Conservation (phyloP, 2,797 vertebrate species). For the Aeoliscus strigatus region DNA sequence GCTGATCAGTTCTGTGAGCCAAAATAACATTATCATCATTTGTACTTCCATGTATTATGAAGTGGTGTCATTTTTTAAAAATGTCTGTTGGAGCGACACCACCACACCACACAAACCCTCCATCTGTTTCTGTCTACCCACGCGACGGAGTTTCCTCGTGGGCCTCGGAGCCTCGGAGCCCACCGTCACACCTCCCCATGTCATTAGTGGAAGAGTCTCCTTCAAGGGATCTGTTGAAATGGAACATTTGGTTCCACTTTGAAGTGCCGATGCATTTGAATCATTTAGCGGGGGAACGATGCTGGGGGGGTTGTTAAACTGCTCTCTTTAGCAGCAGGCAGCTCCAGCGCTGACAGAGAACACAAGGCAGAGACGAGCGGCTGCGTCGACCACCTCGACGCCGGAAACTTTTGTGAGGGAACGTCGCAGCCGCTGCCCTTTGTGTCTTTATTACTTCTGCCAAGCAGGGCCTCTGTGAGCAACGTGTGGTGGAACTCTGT, state of each 20-base stretch:
- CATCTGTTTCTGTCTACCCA: background rate
- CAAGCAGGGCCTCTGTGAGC: too few species aligned
- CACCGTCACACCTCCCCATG: conserved; percentile 47
- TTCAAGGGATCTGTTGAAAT: conserved; percentile 64
- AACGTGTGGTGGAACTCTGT: too few species aligned
- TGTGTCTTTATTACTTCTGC: conserved; percentile 34
- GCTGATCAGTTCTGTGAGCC: too few species aligned
- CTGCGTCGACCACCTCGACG: conserved; percentile 19
- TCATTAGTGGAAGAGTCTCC: conserved; percentile 61
- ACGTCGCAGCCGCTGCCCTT: conserved; percentile 20
- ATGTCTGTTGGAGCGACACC: too few species aligned
- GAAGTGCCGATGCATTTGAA: conserved; percentile 68
- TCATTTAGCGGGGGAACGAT: conserved; percentile 69
- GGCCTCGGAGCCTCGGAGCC: conserved; percentile 36
- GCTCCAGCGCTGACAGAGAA: conserved; percentile 39
- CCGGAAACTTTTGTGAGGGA: conserved; percentile 22
- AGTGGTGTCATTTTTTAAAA: too few species aligned
- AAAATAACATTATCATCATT: too few species aligned
- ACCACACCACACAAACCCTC: too few species aligned
- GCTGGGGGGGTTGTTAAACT: conserved; percentile 65
- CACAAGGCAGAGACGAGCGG: conserved; percentile 45
- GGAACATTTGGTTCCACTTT: conserved; percentile 72
- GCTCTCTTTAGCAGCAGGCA: conserved; percentile 68
- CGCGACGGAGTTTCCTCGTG: conserved; percentile 6
- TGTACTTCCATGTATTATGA: too few species aligned